A percentile compares a stretch with the other conserved stretches of the same genome.
phyloP scores from a whole-genome alignment of 2,888 invertebrate genomes.

The Acleris emargana region DNA sequence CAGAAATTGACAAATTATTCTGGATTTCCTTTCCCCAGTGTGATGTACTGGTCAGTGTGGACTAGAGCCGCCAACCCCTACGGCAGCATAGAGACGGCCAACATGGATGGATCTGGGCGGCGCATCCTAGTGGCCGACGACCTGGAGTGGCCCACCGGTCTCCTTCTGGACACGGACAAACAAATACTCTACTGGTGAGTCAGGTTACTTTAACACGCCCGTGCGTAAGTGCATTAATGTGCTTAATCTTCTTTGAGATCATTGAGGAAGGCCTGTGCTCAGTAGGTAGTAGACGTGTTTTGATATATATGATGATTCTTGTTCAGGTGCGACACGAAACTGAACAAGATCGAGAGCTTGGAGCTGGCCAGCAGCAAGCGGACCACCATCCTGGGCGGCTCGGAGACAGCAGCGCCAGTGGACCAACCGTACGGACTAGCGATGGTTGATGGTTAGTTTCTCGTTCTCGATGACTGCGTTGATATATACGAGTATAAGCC shows the following conservation, averaged over 20 bases:
- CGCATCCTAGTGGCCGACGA: slow-evolving; percentile 77
- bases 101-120: slow-evolving; percentile 89
- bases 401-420: slow-evolving; percentile 46
- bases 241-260: no score
- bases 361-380: slow-evolving; percentile 60
- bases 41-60: slow-evolving; percentile 92
- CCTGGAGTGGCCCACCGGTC: slow-evolving; percentile 90
- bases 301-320: background rate
- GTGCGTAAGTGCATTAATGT: no score
- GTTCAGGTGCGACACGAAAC: slow-evolving; percentile 86
- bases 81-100: slow-evolving; percentile 85
- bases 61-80: slow-evolving; percentile 52
- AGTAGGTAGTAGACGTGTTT: no score
- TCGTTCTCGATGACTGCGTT: no score
- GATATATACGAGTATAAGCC: no score
- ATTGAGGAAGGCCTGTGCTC: no score
- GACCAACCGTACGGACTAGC: slow-evolving; percentile 87
- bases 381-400: slow-evolving; percentile 64
- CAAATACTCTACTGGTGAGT: slow-evolving; percentile 63
- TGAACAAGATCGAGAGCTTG: slow-evolving; percentile 85
- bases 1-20: no score
- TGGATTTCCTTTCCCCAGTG: slow-evolving; percentile 48
- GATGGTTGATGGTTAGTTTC: slow-evolving; percentile 73
- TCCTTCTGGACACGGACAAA: slow-evolving; percentile 71
- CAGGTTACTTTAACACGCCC: no score